These are phyloP conservation scores for Ophraella communa DNA, from an alignment of 2,888 invertebrate species.

Conservation along the genomic window DNA sequence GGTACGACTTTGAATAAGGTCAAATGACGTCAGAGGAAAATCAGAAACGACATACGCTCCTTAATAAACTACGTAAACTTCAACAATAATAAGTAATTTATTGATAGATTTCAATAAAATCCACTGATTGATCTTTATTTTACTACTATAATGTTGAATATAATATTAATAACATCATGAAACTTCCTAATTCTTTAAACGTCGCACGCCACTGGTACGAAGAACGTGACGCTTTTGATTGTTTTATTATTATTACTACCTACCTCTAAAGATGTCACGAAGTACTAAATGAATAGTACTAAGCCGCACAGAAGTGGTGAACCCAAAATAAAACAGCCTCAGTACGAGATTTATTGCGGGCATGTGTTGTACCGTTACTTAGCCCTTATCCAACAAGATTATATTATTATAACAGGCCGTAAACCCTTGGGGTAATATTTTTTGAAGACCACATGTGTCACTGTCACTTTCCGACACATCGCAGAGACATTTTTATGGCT, in stretches of 20 bases:
- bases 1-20: too few species aligned
- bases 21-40: too few species aligned
- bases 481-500: not conserved
- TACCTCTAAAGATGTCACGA: constrained; percentile 21
- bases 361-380: constrained; percentile 13
- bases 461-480: constrained; percentile 9
- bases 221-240: not conserved
- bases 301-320: constrained; percentile 18
- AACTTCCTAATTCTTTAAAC: too few species aligned
- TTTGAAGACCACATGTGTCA: constrained; percentile 20
- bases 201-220: not conserved
- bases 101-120: too few species aligned
- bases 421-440: constrained; percentile 5
- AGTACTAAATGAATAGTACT: constrained; percentile 13
- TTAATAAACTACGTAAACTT: too few species aligned
- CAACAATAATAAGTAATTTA: too few species aligned
- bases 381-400: constrained; percentile 2
- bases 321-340: constrained; percentile 26
- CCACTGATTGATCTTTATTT: too few species aligned
- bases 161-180: too few species aligned
- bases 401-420: constrained; percentile 1
- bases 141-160: too few species aligned
- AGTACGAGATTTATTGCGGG: constrained; percentile 13
- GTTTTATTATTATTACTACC: constrained; percentile 13
- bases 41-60: too few species aligned